Evolutionary conservation across 2,797 vertebrate genomes (phyloP).

Genomic region (Graptemys geographica): DNA sequence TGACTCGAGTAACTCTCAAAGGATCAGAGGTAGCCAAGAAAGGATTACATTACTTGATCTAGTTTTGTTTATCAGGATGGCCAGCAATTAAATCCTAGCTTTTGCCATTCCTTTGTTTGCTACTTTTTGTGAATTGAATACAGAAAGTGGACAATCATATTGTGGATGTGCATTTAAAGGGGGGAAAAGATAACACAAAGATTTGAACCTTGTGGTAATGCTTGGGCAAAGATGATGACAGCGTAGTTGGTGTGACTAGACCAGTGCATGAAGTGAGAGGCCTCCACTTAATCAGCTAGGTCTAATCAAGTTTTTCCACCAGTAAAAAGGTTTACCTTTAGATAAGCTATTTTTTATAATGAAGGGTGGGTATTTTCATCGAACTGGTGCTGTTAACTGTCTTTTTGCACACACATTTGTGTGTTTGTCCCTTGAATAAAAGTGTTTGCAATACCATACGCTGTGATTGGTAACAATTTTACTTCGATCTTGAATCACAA

Average conservation of each 20-base stretch:
- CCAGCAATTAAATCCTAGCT: conserved; percentile 7
- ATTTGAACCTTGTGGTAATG: not conserved
- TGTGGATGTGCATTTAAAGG: not conserved
- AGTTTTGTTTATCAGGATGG: not conserved
- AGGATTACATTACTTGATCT: not conserved
- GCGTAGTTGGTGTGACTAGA: not conserved
- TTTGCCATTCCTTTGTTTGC: not conserved
- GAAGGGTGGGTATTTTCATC: not conserved
- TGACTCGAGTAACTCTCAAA: conserved; percentile 31
- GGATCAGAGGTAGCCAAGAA: conserved; percentile 40
- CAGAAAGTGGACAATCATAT: not conserved
- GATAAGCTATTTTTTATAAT: not conserved
- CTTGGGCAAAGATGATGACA: not conserved
- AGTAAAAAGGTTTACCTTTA: not conserved
- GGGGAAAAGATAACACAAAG: not conserved
- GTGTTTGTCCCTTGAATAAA: not conserved
- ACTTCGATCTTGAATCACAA: not conserved
- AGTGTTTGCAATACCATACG: not conserved
- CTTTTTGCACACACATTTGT: not conserved
- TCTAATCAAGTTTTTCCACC: not conserved
- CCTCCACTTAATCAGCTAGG: not conserved
- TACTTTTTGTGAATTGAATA: not conserved
- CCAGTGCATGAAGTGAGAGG: accelerated
- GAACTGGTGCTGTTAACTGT: not conserved
- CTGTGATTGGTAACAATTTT: not conserved